Base-by-base conservation (phyloP, 2,113 vertebrate species). In the Oenanthe melanoleuca region DNA sequence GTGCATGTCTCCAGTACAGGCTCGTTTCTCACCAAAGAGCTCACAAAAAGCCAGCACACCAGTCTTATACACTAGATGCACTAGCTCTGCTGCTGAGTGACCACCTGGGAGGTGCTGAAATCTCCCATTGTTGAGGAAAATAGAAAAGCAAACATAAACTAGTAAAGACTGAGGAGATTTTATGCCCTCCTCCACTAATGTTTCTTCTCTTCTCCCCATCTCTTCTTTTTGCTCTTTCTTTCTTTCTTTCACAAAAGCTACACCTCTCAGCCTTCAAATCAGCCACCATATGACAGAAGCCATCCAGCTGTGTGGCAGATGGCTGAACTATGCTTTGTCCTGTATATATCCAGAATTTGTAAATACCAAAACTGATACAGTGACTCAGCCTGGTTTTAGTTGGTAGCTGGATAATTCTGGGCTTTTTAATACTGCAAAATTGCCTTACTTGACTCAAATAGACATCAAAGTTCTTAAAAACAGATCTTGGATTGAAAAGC, bases 291-390 rank as follows among this genome's bases (percentile, higher is more conserved):
- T 49, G 88, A 77, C 60, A 74, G 33, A 42, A 78, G 34, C 52
- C 50, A 73, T 65, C 80, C 91, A 93, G 94, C 75, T 90, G 63
- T 57, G 89, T 53, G 50, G 37, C 75, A 92, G 91, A 77, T 90
- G 79, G 61, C 29, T 37, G 53, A 67, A 52, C 82, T 90, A n/a
- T 61, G 50, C 71, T 86, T 80, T 92, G 55, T 61, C 89, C 86
- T 83, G 26, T 61, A 80, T 45, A 25, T 59, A 57, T 70, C 45
- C n/a, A 28, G 42, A 88, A 50, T 65, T 86, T 90, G 67, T 75
- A 65, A 92, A 80, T 90, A 83, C 33, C 55, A 93, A 72, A 69
- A 37, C n/a, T 69, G 31, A 69, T 66, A 26, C 2, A 67, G 45
- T 67, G n/a, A 38, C 31, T 90, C 45, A 57, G 55, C 10, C 37